Percentiles rank a stretch among this genome's conserved stretches.
Evolutionary conservation across 64 coral and sea anemone genomes (phyloP).

Genomic region (Porites lutea): DNA sequence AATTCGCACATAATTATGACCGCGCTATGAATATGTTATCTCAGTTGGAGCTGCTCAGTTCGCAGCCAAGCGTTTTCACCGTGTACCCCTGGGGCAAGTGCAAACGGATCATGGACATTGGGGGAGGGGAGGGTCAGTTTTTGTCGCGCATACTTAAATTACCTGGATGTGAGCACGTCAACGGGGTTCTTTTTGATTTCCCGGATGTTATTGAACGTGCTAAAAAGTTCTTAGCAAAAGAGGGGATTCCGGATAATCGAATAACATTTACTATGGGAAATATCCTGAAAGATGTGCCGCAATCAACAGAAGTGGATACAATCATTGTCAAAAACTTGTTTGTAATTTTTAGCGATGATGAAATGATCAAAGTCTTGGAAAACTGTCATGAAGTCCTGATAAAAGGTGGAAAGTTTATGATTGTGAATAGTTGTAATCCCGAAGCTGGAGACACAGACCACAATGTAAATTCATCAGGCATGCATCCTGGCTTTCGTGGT

Average conservation of each 20-base stretch:
- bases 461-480: neutral
- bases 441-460: neutral
- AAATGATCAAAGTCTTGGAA: conserved; percentile 43
- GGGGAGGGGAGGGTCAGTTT: conserved; percentile 46
- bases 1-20: conserved; percentile 32
- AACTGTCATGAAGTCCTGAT: conserved; percentile 8
- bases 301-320: conserved; percentile 26
- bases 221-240: neutral
- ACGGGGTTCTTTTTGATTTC: conserved; percentile 49
- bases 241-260: conserved; percentile 3
- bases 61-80: neutral
- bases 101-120: conserved; percentile 47
- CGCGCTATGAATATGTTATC: conserved; percentile 33
- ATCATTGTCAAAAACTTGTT: conserved; percentile 22
- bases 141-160: neutral
- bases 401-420: conserved; percentile 19
- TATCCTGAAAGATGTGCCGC: conserved; percentile 8
- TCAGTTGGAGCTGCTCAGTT: neutral
- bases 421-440: conserved; percentile 44
- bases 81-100: conserved; percentile 46
- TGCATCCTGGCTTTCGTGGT: conserved; percentile 19
- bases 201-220: neutral
- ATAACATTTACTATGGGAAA: neutral
- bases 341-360: conserved; percentile 33
- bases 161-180: neutral